These are phyloP conservation scores for Ictalurus furcatus DNA, from an alignment of 2,113 vertebrate genomes.

Conservation along the genomic window DNA sequence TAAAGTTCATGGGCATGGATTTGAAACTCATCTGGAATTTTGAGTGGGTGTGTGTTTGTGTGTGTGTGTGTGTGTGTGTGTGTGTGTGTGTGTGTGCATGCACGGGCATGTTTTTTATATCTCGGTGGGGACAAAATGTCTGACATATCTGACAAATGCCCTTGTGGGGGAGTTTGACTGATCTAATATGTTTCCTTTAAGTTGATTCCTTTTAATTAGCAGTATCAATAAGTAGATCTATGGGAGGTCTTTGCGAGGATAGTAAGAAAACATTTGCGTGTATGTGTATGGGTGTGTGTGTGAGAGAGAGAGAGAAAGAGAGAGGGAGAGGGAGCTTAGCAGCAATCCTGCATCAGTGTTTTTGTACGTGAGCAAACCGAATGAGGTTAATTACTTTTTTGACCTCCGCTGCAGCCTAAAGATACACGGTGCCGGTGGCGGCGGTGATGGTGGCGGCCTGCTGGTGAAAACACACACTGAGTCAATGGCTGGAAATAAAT, in stretches of 20 bases:
- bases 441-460: constrained; percentile 57
- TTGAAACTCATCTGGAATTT: background rate
- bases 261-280: background rate
- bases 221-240: background rate
- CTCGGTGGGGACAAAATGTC: background rate
- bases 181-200: background rate
- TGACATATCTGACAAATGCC: background rate
- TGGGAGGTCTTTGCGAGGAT: background rate
- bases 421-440: constrained; percentile 58
- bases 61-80: background rate
- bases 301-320: too few relatives aligned
- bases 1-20: background rate
- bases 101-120: background rate
- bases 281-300: background rate
- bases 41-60: background rate
- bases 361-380: constrained; percentile 58
- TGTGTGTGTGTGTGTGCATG: too few relatives aligned
- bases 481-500: constrained; percentile 63
- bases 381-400: constrained; percentile 77
- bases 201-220: background rate
- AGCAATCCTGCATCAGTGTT: constrained; percentile 11
- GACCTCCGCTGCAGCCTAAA: constrained; percentile 71
- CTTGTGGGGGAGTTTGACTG: too few relatives aligned
- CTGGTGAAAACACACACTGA: constrained; percentile 64
- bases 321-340: background rate